Percentiles rank a stretch among this genome's conserved stretches.
Conservation (phyloP, 2,797 vertebrate genomes). For the Labroides dimidiatus region DNA sequence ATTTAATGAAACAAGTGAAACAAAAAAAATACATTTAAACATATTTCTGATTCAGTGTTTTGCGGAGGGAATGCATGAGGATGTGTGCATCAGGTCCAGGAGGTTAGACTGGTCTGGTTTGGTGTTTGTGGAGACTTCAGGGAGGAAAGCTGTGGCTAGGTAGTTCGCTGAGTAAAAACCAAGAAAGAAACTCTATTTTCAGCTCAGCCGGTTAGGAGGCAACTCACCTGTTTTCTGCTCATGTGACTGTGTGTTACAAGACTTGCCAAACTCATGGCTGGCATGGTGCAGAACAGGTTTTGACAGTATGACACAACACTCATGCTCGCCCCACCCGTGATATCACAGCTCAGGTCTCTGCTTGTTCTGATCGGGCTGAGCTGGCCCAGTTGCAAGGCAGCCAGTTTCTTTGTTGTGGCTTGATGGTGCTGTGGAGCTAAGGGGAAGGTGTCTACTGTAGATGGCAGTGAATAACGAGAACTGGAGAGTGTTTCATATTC, state of each 20-base stretch:
- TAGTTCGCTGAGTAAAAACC: constrained; percentile 13
- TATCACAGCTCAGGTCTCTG: constrained; percentile 40
- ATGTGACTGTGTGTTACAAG: constrained; percentile 16
- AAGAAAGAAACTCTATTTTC: constrained; percentile 13
- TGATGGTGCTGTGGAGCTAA: constrained; percentile 14
- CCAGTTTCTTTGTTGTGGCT: constrained; percentile 35
- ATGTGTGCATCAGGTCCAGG: too few relatives aligned
- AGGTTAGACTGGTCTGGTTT: neutral
- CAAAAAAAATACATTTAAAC: too few relatives aligned
- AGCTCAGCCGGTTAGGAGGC: constrained; percentile 9
- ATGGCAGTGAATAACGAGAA: constrained; percentile 45
- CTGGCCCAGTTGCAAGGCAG: constrained; percentile 47
- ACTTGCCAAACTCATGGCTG: constrained; percentile 20
- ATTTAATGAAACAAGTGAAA: too few relatives aligned
- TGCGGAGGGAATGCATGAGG: too few relatives aligned
- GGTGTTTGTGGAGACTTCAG: neutral
- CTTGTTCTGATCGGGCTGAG: constrained; percentile 43
- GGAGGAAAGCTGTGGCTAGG: neutral
- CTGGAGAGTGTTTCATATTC: constrained; percentile 25
- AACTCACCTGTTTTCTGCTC: constrained; percentile 21
- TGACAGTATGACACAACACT: constrained; percentile 19
- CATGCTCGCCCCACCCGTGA: constrained; percentile 20
- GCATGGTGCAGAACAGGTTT: constrained; percentile 19
- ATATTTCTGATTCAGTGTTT: too few relatives aligned
- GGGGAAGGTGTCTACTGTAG: constrained; percentile 36